These are phyloP conservation scores for Pentalonia nigronervosa DNA, from an alignment of 1,140 invertebrate genomes.

Conservation along the genomic window DNA sequence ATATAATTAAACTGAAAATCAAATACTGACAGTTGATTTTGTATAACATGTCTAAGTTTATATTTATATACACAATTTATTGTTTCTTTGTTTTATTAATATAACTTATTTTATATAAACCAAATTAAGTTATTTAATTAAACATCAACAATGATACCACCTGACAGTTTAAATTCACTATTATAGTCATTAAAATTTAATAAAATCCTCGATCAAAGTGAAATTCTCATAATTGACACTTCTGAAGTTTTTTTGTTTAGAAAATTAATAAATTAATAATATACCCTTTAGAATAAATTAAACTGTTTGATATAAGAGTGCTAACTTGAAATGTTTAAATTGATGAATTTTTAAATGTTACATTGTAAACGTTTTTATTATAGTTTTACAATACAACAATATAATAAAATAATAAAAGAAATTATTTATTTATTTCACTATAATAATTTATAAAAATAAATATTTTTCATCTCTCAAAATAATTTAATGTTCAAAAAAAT, in stretches of 20 bases:
- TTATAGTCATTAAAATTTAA: background rate
- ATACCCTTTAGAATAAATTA: background rate
- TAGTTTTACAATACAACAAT: background rate
- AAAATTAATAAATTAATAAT: background rate
- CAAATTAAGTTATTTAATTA: background rate
- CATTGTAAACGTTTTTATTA: background rate
- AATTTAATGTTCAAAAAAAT: slow-evolving; percentile 3
- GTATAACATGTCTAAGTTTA: background rate
- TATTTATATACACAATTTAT: background rate
- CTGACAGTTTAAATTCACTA: background rate
- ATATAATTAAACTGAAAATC: background rate
- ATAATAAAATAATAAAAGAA: slow-evolving; percentile 10
- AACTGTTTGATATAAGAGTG: background rate
- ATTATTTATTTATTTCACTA: background rate
- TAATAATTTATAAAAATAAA: background rate
- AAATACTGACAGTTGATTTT: background rate
- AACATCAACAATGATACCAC: background rate
- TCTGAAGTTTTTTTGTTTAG: background rate
- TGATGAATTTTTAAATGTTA: background rate
- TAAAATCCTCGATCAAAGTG: background rate
- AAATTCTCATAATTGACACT: slow-evolving; percentile 8
- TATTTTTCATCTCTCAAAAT: background rate
- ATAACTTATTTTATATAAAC: background rate
- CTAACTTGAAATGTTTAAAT: background rate
- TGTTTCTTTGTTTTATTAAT: background rate